Evolutionary conservation across 2,797 vertebrate genomes (phyloP).

Genomic region (Liparis tanakae): DNA sequence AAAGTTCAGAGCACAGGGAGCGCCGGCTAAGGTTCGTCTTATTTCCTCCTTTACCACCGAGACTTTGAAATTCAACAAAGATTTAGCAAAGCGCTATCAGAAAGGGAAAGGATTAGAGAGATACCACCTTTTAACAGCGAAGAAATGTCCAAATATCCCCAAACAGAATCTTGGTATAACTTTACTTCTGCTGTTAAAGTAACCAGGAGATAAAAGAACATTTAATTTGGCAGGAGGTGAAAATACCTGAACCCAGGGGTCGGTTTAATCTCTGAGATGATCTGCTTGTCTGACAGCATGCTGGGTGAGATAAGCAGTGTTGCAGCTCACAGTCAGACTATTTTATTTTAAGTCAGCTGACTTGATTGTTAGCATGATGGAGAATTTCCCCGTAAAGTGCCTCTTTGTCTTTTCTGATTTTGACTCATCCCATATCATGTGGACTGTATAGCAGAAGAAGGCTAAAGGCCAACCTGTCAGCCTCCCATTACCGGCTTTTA

Average conservation of each 20-base stretch:
- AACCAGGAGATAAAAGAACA: not conserved
- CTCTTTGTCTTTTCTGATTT: not conserved
- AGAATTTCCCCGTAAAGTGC: not conserved
- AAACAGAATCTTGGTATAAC: slow-evolving; percentile 3
- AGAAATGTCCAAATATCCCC: slow-evolving; percentile 1
- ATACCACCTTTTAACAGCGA: slow-evolving; percentile 31
- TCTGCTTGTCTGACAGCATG: not conserved
- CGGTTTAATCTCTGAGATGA: not conserved
- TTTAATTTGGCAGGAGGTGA: not conserved
- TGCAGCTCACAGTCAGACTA: not conserved
- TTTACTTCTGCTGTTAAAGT: slow-evolving; percentile 3
- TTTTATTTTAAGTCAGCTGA: not conserved
- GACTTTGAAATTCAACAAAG: slow-evolving; percentile 58
- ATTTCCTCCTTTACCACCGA: slow-evolving; percentile 30
- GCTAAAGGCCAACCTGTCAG: slow-evolving; percentile 24
- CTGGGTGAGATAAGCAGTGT: not conserved
- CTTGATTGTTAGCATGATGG: not conserved
- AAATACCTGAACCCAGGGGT: not conserved
- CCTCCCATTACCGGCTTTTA: slow-evolving; percentile 18
- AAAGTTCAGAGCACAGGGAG: slow-evolving; percentile 48
- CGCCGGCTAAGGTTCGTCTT: slow-evolving; percentile 40
- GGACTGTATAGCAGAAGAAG: not conserved
- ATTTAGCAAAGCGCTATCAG: slow-evolving; percentile 39
- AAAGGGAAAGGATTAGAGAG: slow-evolving; percentile 46
- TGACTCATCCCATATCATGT: slow-evolving; percentile 18